Percentiles rank a stretch among this genome's conserved stretches.
These are phyloP conservation scores for Trogon surrucura DNA, from an alignment of 2,113 vertebrate species.

Conservation along the genomic window DNA sequence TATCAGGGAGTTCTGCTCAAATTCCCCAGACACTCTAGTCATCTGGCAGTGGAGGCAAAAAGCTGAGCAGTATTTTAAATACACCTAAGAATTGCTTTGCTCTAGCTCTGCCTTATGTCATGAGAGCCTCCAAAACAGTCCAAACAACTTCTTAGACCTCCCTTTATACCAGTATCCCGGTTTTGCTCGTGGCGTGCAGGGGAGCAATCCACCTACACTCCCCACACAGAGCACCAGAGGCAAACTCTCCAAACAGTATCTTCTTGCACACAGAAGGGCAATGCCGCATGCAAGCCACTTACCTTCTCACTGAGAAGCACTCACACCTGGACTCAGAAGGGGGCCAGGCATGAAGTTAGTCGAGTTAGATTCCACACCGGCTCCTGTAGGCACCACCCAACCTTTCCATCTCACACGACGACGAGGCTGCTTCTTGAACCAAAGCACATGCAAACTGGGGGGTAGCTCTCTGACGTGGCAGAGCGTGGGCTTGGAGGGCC, in stretches of 20 bases:
- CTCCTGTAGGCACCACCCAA: background rate
- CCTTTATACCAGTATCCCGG: background rate
- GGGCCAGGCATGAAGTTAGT: slow-evolving; percentile 50
- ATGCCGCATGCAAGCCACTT: slow-evolving; percentile 58
- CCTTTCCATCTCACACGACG: background rate
- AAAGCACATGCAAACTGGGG: background rate
- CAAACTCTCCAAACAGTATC: background rate
- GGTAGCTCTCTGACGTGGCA: background rate
- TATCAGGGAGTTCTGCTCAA: background rate
- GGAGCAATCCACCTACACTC: background rate
- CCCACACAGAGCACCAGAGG: background rate
- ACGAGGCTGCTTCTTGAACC: slow-evolving; percentile 21
- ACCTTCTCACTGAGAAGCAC: slow-evolving; percentile 38
- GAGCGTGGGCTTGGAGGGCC: background rate
- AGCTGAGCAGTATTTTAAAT: background rate
- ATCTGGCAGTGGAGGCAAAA: background rate
- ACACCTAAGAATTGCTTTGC: background rate
- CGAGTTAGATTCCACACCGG: background rate
- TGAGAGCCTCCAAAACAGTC: background rate
- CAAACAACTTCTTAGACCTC: background rate
- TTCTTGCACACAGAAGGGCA: slow-evolving; percentile 12
- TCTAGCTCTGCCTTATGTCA: background rate
- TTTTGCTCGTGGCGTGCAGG: background rate
- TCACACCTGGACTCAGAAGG: background rate
- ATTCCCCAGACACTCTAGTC: background rate